Percentiles rank a stretch among this genome's conserved stretches.
phyloP scores from a whole-genome alignment of 2,797 vertebrate species.

The Pipistrellus kuhlii region DNA sequence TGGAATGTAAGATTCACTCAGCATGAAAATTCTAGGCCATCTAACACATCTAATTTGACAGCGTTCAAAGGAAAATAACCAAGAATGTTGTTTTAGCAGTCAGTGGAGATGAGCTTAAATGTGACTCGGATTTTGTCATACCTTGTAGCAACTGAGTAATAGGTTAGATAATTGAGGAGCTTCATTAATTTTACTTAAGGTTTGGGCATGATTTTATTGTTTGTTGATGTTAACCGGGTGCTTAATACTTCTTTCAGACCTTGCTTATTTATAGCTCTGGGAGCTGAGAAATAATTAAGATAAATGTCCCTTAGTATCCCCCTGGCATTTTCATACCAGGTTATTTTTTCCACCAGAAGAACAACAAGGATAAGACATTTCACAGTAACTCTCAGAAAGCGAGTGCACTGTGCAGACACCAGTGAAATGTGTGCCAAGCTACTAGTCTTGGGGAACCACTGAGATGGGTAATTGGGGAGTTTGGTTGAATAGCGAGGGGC shows the following conservation, averaged over 20 bases:
- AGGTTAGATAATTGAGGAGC: neutral
- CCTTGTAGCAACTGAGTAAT: neutral
- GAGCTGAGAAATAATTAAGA: constrained; percentile 38
- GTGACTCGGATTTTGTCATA: neutral
- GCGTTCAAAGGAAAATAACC: neutral
- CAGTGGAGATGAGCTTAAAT: neutral
- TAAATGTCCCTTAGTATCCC: neutral
- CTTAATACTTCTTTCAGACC: neutral
- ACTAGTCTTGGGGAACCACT: neutral
- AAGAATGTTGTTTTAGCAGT: neutral
- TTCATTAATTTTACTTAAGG: constrained; percentile 46
- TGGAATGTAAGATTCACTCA: constrained; percentile 79
- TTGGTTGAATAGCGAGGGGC: neutral
- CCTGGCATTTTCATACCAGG: neutral
- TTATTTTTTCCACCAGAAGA: neutral
- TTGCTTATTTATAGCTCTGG: neutral
- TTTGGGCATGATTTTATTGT: neutral
- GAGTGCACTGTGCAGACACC: neutral
- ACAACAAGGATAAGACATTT: neutral
- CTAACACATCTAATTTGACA: constrained; percentile 74
- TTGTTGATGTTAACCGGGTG: neutral
- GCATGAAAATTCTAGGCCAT: constrained; percentile 64
- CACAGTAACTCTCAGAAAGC: neutral
- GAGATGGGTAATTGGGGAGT: rapidly evolving
- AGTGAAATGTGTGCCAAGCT: neutral